phyloP scores from a whole-genome alignment of 1,140 invertebrate genomes.

The Mylabris phalerata region DNA sequence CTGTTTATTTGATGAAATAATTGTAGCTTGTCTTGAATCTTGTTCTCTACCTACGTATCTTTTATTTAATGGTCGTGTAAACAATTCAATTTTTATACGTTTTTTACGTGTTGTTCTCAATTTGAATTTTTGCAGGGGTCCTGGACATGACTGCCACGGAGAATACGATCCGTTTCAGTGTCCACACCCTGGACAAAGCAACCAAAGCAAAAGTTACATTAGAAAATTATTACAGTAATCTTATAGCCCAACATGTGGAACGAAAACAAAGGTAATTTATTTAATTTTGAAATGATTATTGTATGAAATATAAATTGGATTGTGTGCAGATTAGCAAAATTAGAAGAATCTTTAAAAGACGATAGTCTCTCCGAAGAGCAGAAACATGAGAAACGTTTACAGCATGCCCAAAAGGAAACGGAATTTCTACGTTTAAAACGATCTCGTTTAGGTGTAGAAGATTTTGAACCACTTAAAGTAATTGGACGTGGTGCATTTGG shows the following conservation, averaged over 20 bases:
- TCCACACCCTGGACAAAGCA: constrained; percentile 96
- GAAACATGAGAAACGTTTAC: constrained; percentile 80
- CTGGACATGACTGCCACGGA: constrained; percentile 67
- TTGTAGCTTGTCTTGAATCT: no score
- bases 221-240: constrained; percentile 98
- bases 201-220: constrained; percentile 98
- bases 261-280: constrained; percentile 76
- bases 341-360: constrained; percentile 92
- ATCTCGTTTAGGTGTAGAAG: constrained; percentile 93
- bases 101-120: constrained; percentile 6
- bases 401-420: constrained; percentile 97
- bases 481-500: constrained; percentile 97
- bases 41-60: no score
- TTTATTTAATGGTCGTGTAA: no score
- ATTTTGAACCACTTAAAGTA: constrained; percentile 98
- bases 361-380: constrained; percentile 81
- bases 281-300: background rate
- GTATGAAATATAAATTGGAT: background rate
- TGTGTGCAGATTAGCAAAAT: constrained; percentile 67
- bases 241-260: constrained; percentile 95
- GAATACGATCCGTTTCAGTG: constrained; percentile 81
- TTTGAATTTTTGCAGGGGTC: constrained; percentile 51
- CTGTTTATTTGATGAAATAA: no score
- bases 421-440: constrained; percentile 95
- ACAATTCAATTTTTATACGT: no score